Conservation (phyloP, 2,113 vertebrate species). For the Saimiri boliviensis region DNA sequence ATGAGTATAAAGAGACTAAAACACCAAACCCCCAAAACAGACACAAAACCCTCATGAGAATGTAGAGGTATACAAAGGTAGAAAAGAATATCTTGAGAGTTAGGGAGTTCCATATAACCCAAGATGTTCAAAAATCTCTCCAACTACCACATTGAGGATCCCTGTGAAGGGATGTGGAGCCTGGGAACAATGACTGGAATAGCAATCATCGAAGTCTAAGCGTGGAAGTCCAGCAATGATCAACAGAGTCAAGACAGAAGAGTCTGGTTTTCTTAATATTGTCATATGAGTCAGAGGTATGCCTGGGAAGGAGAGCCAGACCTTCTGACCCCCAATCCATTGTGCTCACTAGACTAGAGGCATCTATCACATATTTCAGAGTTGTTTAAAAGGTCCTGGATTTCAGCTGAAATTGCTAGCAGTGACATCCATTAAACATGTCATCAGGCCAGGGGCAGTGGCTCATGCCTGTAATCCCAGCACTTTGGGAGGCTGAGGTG, state of each 20-base stretch:
- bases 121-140: not conserved
- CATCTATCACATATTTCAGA: not conserved
- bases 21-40: not conserved
- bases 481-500: no score
- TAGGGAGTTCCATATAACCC: not conserved
- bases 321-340: not conserved
- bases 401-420: not conserved
- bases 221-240: not conserved
- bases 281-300: not conserved
- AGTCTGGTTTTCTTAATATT: not conserved
- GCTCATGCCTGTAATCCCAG: no score
- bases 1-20: not conserved
- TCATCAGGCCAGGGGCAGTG: no score
- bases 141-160: not conserved
- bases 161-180: not conserved
- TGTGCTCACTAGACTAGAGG: not conserved
- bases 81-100: not conserved
- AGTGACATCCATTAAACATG: not conserved
- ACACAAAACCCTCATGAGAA: not conserved
- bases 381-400: not conserved
- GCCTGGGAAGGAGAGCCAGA: not conserved
- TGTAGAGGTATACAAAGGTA: not conserved
- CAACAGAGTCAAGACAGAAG: not conserved
- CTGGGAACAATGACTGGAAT: accelerated
- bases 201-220: not conserved